These are phyloP conservation scores for Diadophis punctatus DNA, from an alignment of 2,113 vertebrate genomes.

Conservation along the genomic window DNA sequence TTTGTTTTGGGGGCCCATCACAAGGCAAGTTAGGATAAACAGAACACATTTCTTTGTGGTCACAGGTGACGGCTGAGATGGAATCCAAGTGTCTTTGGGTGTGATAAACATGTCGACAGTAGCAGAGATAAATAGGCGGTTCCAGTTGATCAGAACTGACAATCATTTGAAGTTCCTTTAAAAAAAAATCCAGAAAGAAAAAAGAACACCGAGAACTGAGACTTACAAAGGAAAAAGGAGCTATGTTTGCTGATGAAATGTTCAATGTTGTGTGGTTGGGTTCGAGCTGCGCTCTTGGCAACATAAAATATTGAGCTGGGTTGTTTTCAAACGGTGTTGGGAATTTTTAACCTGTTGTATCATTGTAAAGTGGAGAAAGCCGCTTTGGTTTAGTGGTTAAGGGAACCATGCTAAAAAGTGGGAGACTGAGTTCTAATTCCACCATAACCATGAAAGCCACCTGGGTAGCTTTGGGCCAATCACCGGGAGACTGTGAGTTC, in stretches of 20 bases:
- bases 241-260: conserved; percentile 9
- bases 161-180: neutral
- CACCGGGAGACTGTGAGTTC: neutral
- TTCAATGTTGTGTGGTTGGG: neutral
- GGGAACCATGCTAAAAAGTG: neutral
- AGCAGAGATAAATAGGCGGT: conserved; percentile 38
- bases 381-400: neutral
- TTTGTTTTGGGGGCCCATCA: conserved; percentile 51
- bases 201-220: neutral
- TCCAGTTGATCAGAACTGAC: conserved; percentile 12
- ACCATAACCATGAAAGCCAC: neutral
- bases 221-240: conserved; percentile 3
- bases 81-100: conserved; percentile 33
- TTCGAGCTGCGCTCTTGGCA: neutral
- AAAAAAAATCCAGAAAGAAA: neutral
- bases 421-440: neutral
- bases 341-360: neutral
- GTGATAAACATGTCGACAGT: conserved; percentile 35
- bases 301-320: neutral
- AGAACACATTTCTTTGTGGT: conserved; percentile 57
- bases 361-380: neutral
- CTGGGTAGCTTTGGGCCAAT: neutral
- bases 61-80: conserved; percentile 56
- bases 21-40: conserved; percentile 52
- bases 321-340: neutral